Conservation (phyloP, 1,140 invertebrate species). For the Anastrepha ludens region DNA sequence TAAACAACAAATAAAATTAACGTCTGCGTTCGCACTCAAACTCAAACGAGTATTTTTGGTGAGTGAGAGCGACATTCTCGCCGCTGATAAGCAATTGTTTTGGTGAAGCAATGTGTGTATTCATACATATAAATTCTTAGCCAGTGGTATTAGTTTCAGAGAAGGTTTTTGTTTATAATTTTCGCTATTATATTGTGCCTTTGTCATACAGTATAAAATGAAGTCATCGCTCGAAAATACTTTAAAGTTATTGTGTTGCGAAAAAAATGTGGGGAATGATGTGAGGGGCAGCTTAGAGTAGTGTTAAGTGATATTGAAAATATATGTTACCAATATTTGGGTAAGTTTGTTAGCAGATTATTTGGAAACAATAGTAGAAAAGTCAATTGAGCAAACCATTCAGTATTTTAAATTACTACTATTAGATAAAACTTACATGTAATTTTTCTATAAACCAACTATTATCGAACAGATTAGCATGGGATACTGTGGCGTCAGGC, state of each 20-base stretch:
- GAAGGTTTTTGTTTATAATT: neutral
- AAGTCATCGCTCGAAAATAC: slow-evolving; percentile 45
- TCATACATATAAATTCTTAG: neutral
- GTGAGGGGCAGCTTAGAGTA: neutral
- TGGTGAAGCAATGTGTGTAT: neutral
- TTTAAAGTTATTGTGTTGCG: neutral
- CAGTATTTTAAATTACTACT: too few species aligned
- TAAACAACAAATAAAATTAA: too few species aligned
- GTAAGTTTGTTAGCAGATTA: too few species aligned
- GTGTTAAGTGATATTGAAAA: neutral
- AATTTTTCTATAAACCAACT: too few species aligned
- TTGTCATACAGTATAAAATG: slow-evolving; percentile 13
- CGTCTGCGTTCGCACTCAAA: slow-evolving; percentile 3
- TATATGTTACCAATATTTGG: too few species aligned
- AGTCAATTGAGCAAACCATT: too few species aligned
- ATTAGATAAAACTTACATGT: too few species aligned
- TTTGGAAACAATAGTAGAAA: too few species aligned
- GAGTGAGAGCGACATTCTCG: neutral
- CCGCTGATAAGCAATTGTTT: slow-evolving; percentile 20
- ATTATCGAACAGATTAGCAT: too few species aligned
- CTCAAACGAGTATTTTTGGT: neutral
- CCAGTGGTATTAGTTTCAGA: neutral
- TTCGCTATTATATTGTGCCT: slow-evolving; percentile 11
- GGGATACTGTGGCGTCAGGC: too few species aligned
- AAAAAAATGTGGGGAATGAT: neutral